Evolutionary conservation across 2,113 vertebrate genomes (phyloP).

Genomic region (Hassar affinis): DNA sequence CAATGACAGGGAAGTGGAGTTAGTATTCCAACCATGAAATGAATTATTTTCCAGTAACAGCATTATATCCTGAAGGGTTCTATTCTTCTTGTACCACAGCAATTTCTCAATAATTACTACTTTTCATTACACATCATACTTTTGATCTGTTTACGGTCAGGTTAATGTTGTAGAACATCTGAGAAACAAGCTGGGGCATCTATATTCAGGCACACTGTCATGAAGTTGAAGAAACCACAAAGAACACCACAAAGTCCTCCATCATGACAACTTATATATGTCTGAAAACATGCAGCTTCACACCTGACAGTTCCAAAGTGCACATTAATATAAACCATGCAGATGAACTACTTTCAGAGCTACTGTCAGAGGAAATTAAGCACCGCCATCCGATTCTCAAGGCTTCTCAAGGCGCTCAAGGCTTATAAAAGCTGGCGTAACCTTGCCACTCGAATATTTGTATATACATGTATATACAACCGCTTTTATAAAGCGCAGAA

Average conservation of each 20-base stretch:
- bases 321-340: neutral
- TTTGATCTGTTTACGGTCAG: neutral
- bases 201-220: neutral
- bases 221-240: neutral
- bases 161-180: neutral
- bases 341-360: neutral
- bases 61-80: neutral
- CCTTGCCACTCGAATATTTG: too few species aligned
- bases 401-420: too few species aligned
- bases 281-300: too few species aligned
- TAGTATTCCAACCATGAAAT: neutral
- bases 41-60: neutral
- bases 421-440: too few species aligned
- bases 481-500: too few species aligned
- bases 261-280: neutral
- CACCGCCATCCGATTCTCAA: neutral
- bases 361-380: neutral
- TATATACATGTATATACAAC: too few species aligned
- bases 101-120: too few species aligned
- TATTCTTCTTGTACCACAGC: neutral
- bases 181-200: neutral
- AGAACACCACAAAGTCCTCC: neutral
- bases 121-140: neutral
- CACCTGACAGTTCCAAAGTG: too few species aligned
- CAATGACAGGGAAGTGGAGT: neutral